Evolutionary conservation across 2,113 vertebrate species (phyloP).

Genomic region (Solenodon paradoxus): DNA sequence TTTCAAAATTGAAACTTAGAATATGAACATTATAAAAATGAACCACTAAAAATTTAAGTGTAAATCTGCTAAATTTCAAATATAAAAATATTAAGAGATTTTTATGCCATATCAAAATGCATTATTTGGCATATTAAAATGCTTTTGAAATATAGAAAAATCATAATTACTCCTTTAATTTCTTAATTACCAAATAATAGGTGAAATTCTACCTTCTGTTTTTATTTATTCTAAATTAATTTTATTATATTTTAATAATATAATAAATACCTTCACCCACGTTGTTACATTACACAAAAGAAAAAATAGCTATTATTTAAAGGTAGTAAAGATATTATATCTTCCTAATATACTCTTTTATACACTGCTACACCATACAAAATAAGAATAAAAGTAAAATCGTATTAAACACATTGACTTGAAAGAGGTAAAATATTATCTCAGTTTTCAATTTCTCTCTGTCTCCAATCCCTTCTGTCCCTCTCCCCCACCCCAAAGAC

Average conservation of each 20-base stretch:
- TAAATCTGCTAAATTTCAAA: neutral
- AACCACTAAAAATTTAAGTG: neutral
- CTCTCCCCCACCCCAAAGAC: neutral
- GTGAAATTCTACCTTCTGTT: neutral
- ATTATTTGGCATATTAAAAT: neutral
- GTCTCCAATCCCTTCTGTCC: neutral
- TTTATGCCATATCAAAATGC: neutral
- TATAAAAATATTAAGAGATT: neutral
- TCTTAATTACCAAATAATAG: neutral
- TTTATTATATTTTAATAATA: neutral
- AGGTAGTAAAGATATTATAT: neutral
- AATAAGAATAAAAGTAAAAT: neutral
- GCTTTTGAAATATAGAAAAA: neutral
- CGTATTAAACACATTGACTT: neutral
- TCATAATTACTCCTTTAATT: neutral
- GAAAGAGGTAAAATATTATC: neutral
- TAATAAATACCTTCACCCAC: neutral
- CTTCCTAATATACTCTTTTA: no score
- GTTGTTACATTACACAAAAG: neutral
- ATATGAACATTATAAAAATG: neutral
- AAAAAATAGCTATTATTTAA: neutral
- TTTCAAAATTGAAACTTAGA: neutral
- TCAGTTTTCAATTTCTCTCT: neutral
- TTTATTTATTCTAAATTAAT: neutral
- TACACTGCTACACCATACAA: no score